Conservation (phyloP, 2,797 vertebrate species). For the Scomberomorus guttatus region DNA sequence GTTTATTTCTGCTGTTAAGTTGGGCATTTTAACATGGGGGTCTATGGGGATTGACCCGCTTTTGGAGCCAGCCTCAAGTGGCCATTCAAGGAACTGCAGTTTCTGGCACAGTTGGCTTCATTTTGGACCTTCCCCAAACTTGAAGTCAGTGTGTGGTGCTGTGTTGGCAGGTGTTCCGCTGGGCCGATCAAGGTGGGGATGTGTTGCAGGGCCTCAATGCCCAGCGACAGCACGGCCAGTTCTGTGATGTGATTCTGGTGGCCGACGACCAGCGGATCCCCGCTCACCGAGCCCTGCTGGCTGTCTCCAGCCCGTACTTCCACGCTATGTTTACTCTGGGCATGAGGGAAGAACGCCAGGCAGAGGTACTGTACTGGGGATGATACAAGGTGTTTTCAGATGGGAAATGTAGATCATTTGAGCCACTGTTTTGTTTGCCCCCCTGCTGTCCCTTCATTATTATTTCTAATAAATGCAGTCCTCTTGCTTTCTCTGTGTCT, state of each 20-base stretch:
- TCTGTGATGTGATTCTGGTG: slow-evolving; percentile 94
- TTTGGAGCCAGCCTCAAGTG: no score
- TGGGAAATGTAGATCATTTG: no score
- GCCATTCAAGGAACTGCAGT: no score
- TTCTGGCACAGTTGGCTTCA: no score
- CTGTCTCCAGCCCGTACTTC: slow-evolving; percentile 95
- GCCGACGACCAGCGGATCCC: slow-evolving; percentile 88
- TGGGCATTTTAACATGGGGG: no score
- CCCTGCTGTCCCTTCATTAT: neutral
- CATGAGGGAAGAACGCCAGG: slow-evolving; percentile 94
- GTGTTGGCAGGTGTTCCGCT: slow-evolving; percentile 87
- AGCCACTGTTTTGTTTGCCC: neutral
- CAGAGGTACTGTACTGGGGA: slow-evolving; percentile 78
- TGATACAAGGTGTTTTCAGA: neutral
- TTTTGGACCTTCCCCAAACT: no score
- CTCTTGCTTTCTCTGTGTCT: neutral
- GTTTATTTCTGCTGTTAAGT: no score
- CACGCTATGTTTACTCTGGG: slow-evolving; percentile 97
- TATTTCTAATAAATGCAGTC: neutral
- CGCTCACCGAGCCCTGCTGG: slow-evolving; percentile 93
- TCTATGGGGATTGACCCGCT: no score
- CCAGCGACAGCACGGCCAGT: slow-evolving; percentile 89
- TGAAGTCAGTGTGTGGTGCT: neutral
- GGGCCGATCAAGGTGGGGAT: slow-evolving; percentile 85
- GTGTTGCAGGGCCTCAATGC: slow-evolving; percentile 92